A percentile compares a stretch with the other conserved stretches of the same genome.
These are phyloP conservation scores for Pterobdella sp. DNA, from an alignment of 2,888 invertebrate genomes.

Conservation along the genomic window DNA sequence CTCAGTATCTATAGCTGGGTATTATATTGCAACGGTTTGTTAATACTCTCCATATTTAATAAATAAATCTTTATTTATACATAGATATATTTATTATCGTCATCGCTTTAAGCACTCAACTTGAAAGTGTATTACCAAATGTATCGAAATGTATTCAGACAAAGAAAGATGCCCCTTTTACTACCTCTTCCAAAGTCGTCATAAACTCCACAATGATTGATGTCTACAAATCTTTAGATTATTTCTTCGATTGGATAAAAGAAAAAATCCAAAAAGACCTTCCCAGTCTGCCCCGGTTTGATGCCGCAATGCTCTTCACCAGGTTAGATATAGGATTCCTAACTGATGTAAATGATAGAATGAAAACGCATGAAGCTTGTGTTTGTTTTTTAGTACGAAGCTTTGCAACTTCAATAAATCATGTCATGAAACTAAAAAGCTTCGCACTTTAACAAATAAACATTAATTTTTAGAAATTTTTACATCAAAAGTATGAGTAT, in stretches of 20 bases:
- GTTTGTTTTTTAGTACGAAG: no score
- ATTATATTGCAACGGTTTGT: conserved; percentile 14
- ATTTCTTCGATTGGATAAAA: conserved; percentile 26
- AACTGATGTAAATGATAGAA: no score
- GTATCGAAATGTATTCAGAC: conserved; percentile 6
- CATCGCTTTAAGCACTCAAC: background rate
- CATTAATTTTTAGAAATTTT: no score
- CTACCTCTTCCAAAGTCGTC: background rate
- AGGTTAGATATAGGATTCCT: conserved; percentile 16
- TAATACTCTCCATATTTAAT: background rate
- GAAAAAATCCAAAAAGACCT: background rate
- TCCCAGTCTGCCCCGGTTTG: conserved; percentile 22
- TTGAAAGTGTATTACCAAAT: background rate
- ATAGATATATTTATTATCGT: background rate
- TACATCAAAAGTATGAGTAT: no score
- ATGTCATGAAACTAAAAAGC: no score
- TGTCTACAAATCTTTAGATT: conserved; percentile 19
- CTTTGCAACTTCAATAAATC: no score
- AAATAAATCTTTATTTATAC: background rate
- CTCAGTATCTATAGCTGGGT: conserved; percentile 12
- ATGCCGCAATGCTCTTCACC: conserved; percentile 28
- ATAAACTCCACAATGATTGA: background rate
- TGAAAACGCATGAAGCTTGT: no score
- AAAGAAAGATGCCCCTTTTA: conserved; percentile 9
- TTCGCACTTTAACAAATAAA: no score